Evolutionary conservation across 1,140 invertebrate species (phyloP), one percentile per base, ranked within the genome.

Genomic region (Palaemon carinicauda): DNA sequence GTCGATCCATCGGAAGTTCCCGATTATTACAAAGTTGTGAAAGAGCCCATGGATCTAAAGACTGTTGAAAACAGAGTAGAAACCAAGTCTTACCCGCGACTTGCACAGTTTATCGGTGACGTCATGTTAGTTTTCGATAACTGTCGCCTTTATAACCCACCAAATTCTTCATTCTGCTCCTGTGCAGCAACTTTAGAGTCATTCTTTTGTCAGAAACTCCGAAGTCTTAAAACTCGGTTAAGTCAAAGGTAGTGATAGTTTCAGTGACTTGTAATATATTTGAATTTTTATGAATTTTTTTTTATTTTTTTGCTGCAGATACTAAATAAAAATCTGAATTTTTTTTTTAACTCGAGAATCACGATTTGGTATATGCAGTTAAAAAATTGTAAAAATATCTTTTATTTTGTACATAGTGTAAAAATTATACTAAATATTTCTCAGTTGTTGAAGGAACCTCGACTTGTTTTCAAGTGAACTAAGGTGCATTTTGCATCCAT

Each of bases 101-200:
- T 99, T 80, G 96, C 96, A 91, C 97, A 99, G 91, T 98, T 99
- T 91, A 97, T 99, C 90, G 96, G 97, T 91, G 98, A 99, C 91
- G 97, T 99, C 94, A 98, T 97, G 56, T 98, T 98, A 91, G 98
- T 99, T 90, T 99, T 99, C 92, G 98, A 99, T 92, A 99, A 99
- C 92, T 99, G 98, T 94, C 95, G 97, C 80, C 97, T 97, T 90
- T 99, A 98, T 92, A 99, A 99, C 93, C 96, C 97, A 50, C 96
- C 96, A 90, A 97, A 98, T 91, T 97, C 97, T 21, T 96, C 96
- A 71, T 98, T 99, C 92, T 98, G 96, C 92, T 96, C 97, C 90
- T 98, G 97, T 93, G 98, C 98, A 7, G 97, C 98, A 91, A 95
- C 95, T 33, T 92, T 99, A 52, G 98, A 99, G 92, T 95, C 95